These are phyloP conservation scores for Ormyrus thymus DNA, from an alignment of 2,888 invertebrate genomes.

Conservation along the genomic window DNA sequence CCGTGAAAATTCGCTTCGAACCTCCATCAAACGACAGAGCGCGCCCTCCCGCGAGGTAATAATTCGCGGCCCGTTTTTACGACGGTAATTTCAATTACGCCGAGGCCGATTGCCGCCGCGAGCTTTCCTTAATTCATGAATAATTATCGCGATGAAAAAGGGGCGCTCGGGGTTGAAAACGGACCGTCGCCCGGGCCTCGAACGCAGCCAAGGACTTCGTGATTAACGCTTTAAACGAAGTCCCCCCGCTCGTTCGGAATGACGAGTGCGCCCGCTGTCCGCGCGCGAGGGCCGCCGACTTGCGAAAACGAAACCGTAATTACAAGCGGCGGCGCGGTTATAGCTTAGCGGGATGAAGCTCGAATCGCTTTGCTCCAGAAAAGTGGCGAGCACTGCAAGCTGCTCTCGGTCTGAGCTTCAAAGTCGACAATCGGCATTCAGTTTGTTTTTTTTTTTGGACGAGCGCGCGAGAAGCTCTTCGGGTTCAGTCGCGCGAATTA, in stretches of 20 bases:
- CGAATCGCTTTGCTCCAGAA: constrained; percentile 16
- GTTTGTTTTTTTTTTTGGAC: not conserved
- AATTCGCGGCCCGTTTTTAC: too few relatives aligned
- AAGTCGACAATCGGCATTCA: constrained; percentile 24
- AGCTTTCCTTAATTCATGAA: too few relatives aligned
- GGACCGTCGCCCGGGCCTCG: too few relatives aligned
- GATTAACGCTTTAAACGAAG: constrained; percentile 30
- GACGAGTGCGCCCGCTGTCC: not conserved
- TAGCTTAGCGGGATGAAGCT: constrained; percentile 26
- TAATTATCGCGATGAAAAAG: too few relatives aligned
- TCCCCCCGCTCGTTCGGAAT: constrained; percentile 20
- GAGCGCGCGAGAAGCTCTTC: too few relatives aligned
- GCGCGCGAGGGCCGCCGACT: not conserved
- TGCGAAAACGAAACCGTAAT: constrained; percentile 40
- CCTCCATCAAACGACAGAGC: too few relatives aligned
- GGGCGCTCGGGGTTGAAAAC: too few relatives aligned
- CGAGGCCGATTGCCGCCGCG: too few relatives aligned
- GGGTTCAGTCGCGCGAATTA: too few relatives aligned
- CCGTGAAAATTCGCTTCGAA: too few relatives aligned
- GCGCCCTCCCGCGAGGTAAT: too few relatives aligned
- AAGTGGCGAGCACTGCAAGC: not conserved
- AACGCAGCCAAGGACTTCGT: constrained; percentile 14
- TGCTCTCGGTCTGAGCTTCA: constrained; percentile 21
- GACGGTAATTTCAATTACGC: too few relatives aligned
- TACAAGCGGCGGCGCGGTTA: not conserved